Conservation (phyloP, 2,113 vertebrate genomes). For the Ranitomeya variabilis region DNA sequence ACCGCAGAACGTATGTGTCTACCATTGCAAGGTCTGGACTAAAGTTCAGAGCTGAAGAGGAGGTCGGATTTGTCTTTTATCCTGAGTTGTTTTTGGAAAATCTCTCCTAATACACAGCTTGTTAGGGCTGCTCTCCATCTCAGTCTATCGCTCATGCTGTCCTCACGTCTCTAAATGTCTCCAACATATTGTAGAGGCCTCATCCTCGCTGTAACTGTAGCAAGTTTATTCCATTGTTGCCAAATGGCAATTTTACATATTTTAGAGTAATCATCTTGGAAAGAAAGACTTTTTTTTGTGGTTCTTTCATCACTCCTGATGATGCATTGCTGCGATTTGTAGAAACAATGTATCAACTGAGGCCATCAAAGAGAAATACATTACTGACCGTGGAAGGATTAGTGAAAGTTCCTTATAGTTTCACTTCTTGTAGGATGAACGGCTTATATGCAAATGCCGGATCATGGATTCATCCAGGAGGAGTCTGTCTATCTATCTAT, state of each 20-base stretch:
- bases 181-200: constrained; percentile 22
- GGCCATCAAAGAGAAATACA: constrained; percentile 3
- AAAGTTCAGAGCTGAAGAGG: neutral
- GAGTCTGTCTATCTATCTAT: neutral
- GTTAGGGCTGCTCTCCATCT: neutral
- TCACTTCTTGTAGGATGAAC: neutral
- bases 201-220: neutral
- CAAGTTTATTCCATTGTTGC: constrained; percentile 21
- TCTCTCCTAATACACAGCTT: neutral
- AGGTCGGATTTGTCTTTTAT: constrained; percentile 7
- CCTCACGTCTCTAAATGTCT: constrained; percentile 24
- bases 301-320: neutral
- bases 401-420: neutral
- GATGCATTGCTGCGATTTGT: constrained; percentile 6
- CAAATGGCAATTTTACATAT: constrained; percentile 22
- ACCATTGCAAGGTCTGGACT: neutral
- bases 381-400: neutral
- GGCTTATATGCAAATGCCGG: neutral
- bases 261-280: constrained; percentile 31
- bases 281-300: constrained; percentile 23
- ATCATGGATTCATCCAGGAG: neutral
- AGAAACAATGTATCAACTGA: constrained; percentile 11
- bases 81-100: constrained; percentile 3
- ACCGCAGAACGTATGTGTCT: neutral
- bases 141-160: constrained; percentile 31